Base-by-base conservation (phyloP, 2,113 vertebrate genomes). In the Fukomys damarensis region DNA sequence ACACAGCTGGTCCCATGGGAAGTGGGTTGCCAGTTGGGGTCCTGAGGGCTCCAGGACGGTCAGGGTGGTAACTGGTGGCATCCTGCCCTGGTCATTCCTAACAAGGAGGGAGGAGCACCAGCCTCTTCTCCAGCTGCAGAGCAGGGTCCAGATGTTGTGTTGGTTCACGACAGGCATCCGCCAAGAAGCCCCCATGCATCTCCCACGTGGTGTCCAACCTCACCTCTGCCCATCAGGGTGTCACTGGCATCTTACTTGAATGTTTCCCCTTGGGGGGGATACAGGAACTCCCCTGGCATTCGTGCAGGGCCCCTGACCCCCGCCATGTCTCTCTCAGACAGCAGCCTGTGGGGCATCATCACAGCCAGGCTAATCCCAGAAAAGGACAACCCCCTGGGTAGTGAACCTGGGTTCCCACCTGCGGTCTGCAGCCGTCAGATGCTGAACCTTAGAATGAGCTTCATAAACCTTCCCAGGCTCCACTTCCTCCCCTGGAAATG, bases 361-460 rank as follows among this genome's bases (percentile, higher is more conserved):
- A 19, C 68, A n/a, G 16, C 76, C 81, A 72, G 12, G 70, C 58
- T 32, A 68, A 46, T 12, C 46, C 82, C 79, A 85, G 91, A 24
- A 68, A 54, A 46, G 46, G 46, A 2, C 7, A 2, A 16, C 56
- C 17, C 35, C 56, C 10, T 3, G 8, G 35, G 16, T 16, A 46
- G 41, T 0, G 12, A 63, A 28, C 41, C 58, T 1, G 14, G 38
- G 14, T 30, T 22, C 61, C 24, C 4, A 0, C 11, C 2, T 16
- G 35, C 7, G 30, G 49, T 3, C 35, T 28, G 43, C 56, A 58
- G 24, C 74, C 32, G 1, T 52, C 56, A 92, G 46, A 28, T 49
- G 49, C 49, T 38, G 2, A 24, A 13, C 30, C 30, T 61, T 28
- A 6, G 1, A 61, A 8, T 3, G 7, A 46, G 19, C 13, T 16